Conservation (phyloP, 2,888 invertebrate species). For the Emmelina monodactyla region DNA sequence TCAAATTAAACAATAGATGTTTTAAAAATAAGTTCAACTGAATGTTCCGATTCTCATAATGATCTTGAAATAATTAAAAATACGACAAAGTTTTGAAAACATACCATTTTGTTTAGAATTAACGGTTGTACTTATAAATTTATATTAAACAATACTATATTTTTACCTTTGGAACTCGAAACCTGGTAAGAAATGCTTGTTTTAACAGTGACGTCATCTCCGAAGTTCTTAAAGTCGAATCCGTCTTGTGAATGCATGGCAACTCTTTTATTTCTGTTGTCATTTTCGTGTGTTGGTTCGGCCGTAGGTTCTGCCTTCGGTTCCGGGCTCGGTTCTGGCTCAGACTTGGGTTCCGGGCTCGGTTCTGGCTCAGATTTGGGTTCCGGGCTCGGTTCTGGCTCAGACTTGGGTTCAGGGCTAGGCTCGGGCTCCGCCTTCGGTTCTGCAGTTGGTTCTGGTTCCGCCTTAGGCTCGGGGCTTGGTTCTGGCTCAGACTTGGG, state of each 20-base stretch:
- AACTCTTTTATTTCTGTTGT: conserved; percentile 63
- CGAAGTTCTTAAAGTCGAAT: conserved; percentile 50
- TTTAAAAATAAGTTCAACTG: too few relatives aligned
- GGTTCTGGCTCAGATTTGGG: conserved; percentile 42
- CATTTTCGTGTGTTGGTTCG: conserved; percentile 26
- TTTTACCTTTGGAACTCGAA: conserved; percentile 63
- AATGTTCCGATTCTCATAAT: too few relatives aligned
- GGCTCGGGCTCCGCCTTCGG: conserved; percentile 22
- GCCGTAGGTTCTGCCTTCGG: conserved; percentile 43
- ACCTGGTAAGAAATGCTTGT: conserved; percentile 83
- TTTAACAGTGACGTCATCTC: conserved; percentile 75
- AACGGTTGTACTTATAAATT: not conserved
- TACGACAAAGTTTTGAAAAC: too few relatives aligned
- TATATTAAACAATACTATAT: not conserved
- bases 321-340: conserved; percentile 40
- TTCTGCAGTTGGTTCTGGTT: conserved; percentile 27
- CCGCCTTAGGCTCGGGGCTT: conserved; percentile 19
- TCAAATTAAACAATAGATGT: too few relatives aligned
- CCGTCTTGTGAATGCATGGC: conserved; percentile 57
- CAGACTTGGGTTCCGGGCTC: conserved; percentile 32
- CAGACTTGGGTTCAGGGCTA: conserved; percentile 27
- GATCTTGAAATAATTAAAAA: too few relatives aligned
- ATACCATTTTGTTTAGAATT: too few relatives aligned
- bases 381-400: conserved; percentile 43
- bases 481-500: conserved; percentile 27